Base-by-base conservation (phyloP, 2,888 invertebrate genomes). In the Copidosoma aretas region DNA sequence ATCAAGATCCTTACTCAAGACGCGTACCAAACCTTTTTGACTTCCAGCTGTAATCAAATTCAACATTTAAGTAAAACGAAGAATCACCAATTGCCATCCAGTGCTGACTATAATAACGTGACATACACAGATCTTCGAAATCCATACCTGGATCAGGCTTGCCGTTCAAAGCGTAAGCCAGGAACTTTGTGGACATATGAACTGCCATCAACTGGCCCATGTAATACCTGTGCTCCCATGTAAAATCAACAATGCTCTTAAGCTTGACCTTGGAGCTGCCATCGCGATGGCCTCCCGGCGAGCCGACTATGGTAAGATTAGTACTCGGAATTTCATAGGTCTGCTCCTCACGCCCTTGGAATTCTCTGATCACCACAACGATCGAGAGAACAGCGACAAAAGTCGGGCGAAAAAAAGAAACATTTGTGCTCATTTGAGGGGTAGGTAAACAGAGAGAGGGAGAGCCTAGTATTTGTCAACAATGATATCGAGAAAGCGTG, bases 121-220 rank as follows among this genome's bases (percentile, higher is more conserved):
- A 32, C 32, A 32, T 8, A 32, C 32, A 32, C 8, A 32, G 32
- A 8, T 32, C 32, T 32, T 32, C 32, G 8, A 5, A 8, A 32
- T 32, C 32, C 32, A 32, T 32, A 32, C 32, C 32, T 32, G 32
- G 32, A 32, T 32, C 32, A 8, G 32, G 4, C 12, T 82, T 84
- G 95, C 95, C 93, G 90, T 93, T 95, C 72, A 97, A 91, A 70
- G 91, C 93, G 85, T 97, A 97, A 0, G 97, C 97, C 74, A 96
- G 86, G 83, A 92, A 93, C 79, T 92, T 91, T 65, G 94, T 93
- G 79, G 90, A 90, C 78, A 92, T 89, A 83, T 97, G 96, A 53
- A 95, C 91, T 14, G 96, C 94, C 52, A 97, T 89, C 69, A 97
- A 86, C 80, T 94, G 93, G 0, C 97, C 97, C 0, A 90, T 87